Evolutionary conservation across 2,113 vertebrate species (phyloP).

Genomic region (Hemichromis elongatus): DNA sequence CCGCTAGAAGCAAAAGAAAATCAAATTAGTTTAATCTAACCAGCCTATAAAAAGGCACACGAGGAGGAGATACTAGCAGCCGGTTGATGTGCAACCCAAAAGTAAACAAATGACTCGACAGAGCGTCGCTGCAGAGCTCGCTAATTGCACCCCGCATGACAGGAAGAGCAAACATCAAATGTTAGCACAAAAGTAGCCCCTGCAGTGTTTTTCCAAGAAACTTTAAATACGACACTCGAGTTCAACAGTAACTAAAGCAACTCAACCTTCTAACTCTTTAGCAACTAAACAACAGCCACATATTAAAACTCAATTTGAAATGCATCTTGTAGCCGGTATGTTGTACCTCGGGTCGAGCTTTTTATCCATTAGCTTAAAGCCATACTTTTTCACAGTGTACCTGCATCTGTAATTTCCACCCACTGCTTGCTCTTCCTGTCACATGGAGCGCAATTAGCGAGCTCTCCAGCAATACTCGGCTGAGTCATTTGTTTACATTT

Average conservation of each 20-base stretch:
- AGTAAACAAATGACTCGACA: not conserved
- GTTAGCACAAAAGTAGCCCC: not conserved
- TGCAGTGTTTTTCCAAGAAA: not conserved
- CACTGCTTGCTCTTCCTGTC: not conserved
- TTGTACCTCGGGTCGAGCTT: not conserved
- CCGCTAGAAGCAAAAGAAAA: not conserved
- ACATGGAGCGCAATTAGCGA: not conserved
- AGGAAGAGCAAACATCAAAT: not conserved
- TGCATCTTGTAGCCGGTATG: rapidly evolving
- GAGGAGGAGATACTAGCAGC: not conserved
- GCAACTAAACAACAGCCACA: not conserved
- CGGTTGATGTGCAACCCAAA: not conserved
- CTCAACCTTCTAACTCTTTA: not conserved
- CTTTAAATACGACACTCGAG: not conserved
- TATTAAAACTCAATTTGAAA: not conserved
- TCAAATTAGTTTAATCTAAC: not conserved
- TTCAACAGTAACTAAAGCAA: not conserved
- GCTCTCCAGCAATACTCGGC: not conserved
- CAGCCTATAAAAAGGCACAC: not conserved
- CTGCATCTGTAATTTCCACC: not conserved
- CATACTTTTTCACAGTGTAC: rapidly evolving
- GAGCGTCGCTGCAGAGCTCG: not conserved
- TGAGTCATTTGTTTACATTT: not conserved
- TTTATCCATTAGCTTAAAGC: not conserved
- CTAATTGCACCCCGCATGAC: not conserved